Evolutionary conservation across 2,888 invertebrate genomes (phyloP), one percentile per base, ranked within the genome.

Genomic region (Archips crataeganus): DNA sequence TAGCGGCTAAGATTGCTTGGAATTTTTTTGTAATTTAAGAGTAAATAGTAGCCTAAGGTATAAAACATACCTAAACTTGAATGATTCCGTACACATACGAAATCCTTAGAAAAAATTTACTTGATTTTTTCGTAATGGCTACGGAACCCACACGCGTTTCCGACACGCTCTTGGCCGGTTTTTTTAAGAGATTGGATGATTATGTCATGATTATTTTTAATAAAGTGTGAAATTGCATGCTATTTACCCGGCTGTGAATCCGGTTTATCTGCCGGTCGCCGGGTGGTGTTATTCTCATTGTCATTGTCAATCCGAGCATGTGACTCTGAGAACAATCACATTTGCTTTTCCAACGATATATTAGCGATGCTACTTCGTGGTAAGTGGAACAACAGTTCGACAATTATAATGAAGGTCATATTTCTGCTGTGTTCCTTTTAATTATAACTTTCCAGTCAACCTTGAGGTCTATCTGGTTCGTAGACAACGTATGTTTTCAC

Each of bases 241-340:
- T 73, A 64, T 69, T 63, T 69, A 59, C 49, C 63, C 68, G 68
- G 36, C 68, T 68, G 57, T 73, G 51, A 42, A 69, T 73, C 68
- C 68, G 63, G 73, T 69, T 73, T 42, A 69, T 69, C 49, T 39
- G 65, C 15, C 62, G 42, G 34, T 11, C 39, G 49, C 63, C 59
- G 71, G 65, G 60, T 65, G 65, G 63, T 69, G 62, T 72, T 71
- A 61, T 65, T 61, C 61, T 42, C 73, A 73, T 73, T 69, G 73
- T 73, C 59, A 63, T 64, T 62, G 67, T 57, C 67, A 68, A 72
- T n/a, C 47, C 62, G 63, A 59, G 72, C 72, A 68, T 73, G 68
- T 63, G 59, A 15, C 42, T 47, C 45, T 49, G 72, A 59, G 59
- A 73, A 69, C 63, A 73, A 73, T 69, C 64, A 57, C n/a, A 47